A percentile compares a stretch with the other conserved stretches of the same genome.
phyloP scores from a whole-genome alignment of 2,113 vertebrate genomes.

The Sylvilagus bachmani region DNA sequence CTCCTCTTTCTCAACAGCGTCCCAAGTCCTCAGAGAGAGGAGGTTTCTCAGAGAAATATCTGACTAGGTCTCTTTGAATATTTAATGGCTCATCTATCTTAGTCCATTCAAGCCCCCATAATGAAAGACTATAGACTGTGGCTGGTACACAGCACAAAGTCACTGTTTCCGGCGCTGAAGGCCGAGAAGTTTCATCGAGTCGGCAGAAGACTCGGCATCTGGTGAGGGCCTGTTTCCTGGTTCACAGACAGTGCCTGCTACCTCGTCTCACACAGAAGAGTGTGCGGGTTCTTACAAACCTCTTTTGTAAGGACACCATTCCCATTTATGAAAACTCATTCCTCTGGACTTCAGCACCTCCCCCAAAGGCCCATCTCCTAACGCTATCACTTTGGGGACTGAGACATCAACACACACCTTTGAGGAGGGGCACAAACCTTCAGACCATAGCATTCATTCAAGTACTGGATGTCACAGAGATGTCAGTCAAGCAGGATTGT shows the following conservation, averaged over 20 bases:
- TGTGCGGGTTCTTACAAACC: background rate
- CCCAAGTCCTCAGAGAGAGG: background rate
- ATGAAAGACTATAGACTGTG: background rate
- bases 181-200: background rate
- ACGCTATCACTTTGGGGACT: too few relatives aligned
- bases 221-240: background rate
- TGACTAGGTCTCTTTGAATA: background rate
- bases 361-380: background rate
- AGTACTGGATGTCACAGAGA: background rate
- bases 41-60: background rate
- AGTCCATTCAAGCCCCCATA: background rate
- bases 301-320: background rate
- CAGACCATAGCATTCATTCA: background rate
- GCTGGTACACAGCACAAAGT: background rate
- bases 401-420: background rate
- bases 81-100: background rate
- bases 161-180: background rate
- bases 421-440: background rate
- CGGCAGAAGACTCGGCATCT: background rate
- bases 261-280: background rate
- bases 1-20: background rate
- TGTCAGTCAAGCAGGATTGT: background rate
- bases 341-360: background rate
- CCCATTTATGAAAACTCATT: background rate
- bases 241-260: background rate